Conservation (phyloP, 2,113 vertebrate genomes). For the Climacteris rufus region DNA sequence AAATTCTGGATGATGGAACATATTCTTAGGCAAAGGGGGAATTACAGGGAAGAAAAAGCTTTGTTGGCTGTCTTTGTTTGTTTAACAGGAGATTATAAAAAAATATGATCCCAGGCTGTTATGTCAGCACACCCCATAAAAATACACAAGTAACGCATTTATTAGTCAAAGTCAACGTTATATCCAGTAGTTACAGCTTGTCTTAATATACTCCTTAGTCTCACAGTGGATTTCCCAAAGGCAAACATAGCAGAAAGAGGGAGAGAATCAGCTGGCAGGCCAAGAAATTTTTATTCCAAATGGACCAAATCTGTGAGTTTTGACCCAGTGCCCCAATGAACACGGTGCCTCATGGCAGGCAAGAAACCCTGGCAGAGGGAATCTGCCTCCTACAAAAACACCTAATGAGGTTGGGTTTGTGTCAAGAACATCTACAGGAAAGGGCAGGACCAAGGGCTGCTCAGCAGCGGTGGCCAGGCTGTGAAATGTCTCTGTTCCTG, state of each 20-base stretch:
- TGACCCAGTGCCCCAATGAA: background rate
- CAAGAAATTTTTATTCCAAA: background rate
- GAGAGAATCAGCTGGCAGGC: background rate
- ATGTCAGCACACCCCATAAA: background rate
- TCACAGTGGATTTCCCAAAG: background rate
- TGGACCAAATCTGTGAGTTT: background rate
- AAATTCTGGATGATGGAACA: conserved; percentile 29
- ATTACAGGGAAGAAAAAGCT: background rate
- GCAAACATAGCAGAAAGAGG: background rate
- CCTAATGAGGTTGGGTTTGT: background rate
- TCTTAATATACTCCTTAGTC: background rate
- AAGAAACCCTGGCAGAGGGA: background rate
- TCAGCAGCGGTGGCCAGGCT: background rate
- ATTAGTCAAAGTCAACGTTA: background rate
- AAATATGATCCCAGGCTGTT: background rate
- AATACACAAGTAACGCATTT: background rate
- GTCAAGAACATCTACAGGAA: background rate
- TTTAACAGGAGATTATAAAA: background rate
- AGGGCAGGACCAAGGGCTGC: background rate
- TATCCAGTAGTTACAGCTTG: background rate
- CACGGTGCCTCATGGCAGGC: accelerated
- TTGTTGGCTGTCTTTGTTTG: background rate
- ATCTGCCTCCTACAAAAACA: background rate
- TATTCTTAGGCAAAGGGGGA: background rate
- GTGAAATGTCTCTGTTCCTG: accelerated